Percentiles rank a stretch among this genome's conserved stretches.
Conservation (phyloP, 2,888 invertebrate genomes). For the Erebia palarica region DNA sequence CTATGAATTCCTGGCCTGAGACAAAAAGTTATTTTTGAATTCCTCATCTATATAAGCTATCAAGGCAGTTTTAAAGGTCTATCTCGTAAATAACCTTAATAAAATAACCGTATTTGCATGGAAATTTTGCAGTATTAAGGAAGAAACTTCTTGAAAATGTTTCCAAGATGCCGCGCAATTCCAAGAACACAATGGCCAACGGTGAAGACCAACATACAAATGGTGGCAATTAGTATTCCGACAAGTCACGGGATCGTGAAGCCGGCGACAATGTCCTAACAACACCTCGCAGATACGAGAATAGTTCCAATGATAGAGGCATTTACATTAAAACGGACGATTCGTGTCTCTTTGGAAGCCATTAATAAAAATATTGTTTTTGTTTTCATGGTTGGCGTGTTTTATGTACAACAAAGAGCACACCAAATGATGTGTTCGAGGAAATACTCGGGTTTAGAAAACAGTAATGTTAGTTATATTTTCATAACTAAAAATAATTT, state of each 20-base stretch:
- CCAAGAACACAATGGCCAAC: slow-evolving; percentile 33
- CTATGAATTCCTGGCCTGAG: background rate
- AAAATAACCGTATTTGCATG: slow-evolving; percentile 6
- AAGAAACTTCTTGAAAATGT: slow-evolving; percentile 17
- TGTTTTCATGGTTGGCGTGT: background rate
- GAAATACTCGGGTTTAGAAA: too few relatives aligned
- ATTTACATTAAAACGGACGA: slow-evolving; percentile 44
- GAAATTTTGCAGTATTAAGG: slow-evolving; percentile 13
- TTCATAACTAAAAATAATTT: too few relatives aligned
- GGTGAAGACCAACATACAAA: slow-evolving; percentile 37
- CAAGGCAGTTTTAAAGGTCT: background rate
- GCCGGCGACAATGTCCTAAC: slow-evolving; percentile 39
- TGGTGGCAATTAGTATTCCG: slow-evolving; percentile 44
- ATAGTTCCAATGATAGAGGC: slow-evolving; percentile 30
- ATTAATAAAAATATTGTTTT: background rate
- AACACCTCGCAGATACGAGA: slow-evolving; percentile 34
- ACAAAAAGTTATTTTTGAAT: background rate
- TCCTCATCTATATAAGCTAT: background rate
- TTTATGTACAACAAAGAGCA: too few relatives aligned
- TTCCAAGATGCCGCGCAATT: slow-evolving; percentile 27
- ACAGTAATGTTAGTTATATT: too few relatives aligned
- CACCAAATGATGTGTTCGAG: too few relatives aligned
- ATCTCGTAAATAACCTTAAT: slow-evolving; percentile 22
- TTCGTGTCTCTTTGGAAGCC: slow-evolving; percentile 19
- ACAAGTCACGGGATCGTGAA: slow-evolving; percentile 40